Evolutionary conservation across 53 echinoderm and acorn worm species (phyloP), one percentile per base, ranked within the genome.

Genomic region (Mesocentrotus franciscanus): DNA sequence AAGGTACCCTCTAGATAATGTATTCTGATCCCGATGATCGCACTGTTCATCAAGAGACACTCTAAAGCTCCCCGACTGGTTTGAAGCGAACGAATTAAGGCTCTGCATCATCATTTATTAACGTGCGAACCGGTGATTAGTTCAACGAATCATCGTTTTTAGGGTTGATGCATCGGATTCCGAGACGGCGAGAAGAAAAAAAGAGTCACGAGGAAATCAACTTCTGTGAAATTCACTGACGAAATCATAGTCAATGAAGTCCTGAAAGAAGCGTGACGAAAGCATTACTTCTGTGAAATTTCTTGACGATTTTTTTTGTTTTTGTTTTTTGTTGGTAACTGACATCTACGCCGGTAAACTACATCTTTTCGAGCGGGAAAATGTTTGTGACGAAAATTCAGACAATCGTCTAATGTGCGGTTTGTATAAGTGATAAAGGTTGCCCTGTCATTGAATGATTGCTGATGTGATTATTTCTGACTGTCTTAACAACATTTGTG

Each of bases 41-140:
- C 42, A 39, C 2, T n/a, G 35, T 78, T 78, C 78, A 18, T 36
- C 36, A 1, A 39, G 42, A 27, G 81, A 36, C 18, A 76, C 11
- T 15, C 76, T 9, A 3, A 42, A 81, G 36, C 42, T 6, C 20
- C 42, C 42, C 36, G 42, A 22, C 9, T 18, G 14, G 49, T 49
- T 49, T 49, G 6, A 22, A 42, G 76, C 76, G 76, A 76, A 27
- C 76, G 33, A 76, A n/a, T n/a, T n/a, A n/a, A 30, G 33, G 30
- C 76, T 76, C 76, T 81, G 29, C 18, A 81, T 42, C 18, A 81
- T 42, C 20, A 81, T 81, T 81, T 81, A 81, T 81, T 20, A 81
- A 81, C 8, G 42, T 20, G 36, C 11, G 81, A 81, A 81, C 36
- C 20, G 18, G 22, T 81, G 39, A 39, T 36, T 81, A 22, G 18